phyloP scores from a whole-genome alignment of 2,888 invertebrate genomes.

The Noctua comes region DNA sequence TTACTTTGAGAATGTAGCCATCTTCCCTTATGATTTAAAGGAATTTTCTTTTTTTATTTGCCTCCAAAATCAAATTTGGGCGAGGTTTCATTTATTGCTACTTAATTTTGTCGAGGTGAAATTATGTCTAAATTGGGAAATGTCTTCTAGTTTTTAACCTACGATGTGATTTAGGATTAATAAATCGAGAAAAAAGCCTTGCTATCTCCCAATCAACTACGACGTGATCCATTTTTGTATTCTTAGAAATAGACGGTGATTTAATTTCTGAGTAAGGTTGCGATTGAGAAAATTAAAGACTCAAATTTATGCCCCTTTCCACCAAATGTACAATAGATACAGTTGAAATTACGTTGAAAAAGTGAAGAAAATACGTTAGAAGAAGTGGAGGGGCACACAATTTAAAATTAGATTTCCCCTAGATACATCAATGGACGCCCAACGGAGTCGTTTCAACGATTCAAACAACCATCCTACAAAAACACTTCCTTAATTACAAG shows the following conservation, averaged over 20 bases:
- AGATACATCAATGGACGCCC: neutral
- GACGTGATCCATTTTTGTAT: neutral
- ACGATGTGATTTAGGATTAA: neutral
- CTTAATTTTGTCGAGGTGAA: neutral
- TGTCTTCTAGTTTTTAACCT: neutral
- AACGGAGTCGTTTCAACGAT: neutral
- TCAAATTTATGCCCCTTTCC: neutral
- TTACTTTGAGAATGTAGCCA: conserved; percentile 42
- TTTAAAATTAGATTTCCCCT: neutral
- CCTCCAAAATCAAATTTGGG: conserved; percentile 21
- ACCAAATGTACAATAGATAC: neutral
- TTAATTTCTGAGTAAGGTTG: neutral
- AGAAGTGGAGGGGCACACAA: neutral
- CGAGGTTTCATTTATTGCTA: conserved; percentile 3
- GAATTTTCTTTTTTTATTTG: conserved; percentile 35
- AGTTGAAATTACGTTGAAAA: too few relatives aligned
- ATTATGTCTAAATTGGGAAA: neutral
- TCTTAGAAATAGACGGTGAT: neutral
- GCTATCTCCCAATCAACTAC: neutral
- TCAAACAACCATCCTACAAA: neutral
- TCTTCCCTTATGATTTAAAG: conserved; percentile 35
- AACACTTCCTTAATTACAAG: conserved; percentile 14
- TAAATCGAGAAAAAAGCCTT: neutral
- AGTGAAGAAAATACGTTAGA: too few relatives aligned
- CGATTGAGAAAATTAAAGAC: too few relatives aligned